Evolutionary conservation across 2,113 vertebrate species (phyloP), one percentile per base, ranked within the genome.

Genomic region (Gymnobelideus leadbeateri): DNA sequence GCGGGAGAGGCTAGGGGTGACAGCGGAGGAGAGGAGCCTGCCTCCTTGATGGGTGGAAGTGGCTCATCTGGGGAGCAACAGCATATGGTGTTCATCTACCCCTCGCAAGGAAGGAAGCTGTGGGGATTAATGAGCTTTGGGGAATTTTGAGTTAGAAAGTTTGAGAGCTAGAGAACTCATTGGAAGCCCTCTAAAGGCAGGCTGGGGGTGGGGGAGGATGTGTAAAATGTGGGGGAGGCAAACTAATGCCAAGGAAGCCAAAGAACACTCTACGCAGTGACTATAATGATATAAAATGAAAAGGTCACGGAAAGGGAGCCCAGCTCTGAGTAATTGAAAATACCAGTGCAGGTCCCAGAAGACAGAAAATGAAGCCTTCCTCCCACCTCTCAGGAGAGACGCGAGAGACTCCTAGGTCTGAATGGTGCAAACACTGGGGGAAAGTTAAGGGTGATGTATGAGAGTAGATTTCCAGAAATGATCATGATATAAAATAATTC

Each of bases 21-120:
- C 19, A 8, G 94, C 94, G 94, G 95, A 94, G 51, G 94, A 95
- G 57, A 96, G 55, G 28, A 90, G 49, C 90, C 93, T 0, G 1
- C 43, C 52, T 61, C 43, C 77, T 93, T 55, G 93, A 93, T 23
- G 50, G 54, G 57, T 93, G 37, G 37, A 94, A 95, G 90, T 53
- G 94, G 94, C 92, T 95, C 61, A 46, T 91, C 96, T 95, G 96
- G 77, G 23, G 51, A 92, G 53, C 95, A 96, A 97, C n/a, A 97
- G 96, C 97, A 96, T 96, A 92, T 96, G 97, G 93, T 95, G 84
- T 25, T 97, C 91, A 94, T 96, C 92, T 91, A 93, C 24, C 4
- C 49, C 94, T 95, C 90, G 52, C 54, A 50, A 94, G 50, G 89
- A 96, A 84, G 91, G 68, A 96, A 84, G 91, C 92, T 94, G 92